Conservation (phyloP, 2,797 vertebrate genomes). For the Malacoctenus gilli region DNA sequence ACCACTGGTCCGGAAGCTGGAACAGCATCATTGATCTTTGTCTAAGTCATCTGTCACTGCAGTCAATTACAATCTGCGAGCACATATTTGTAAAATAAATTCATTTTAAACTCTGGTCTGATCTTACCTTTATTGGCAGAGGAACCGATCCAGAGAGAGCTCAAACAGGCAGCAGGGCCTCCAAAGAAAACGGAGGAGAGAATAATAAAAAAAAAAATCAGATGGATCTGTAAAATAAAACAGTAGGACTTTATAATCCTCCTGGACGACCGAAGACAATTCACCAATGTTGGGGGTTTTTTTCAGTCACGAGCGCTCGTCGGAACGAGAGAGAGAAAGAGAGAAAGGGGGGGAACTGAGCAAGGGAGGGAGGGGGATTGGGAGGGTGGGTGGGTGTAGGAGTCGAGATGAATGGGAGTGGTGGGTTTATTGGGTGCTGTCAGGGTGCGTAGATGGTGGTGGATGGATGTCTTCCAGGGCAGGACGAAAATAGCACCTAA, state of each 20-base stretch:
- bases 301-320: slow-evolving; percentile 56
- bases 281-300: slow-evolving; percentile 59
- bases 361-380: slow-evolving; percentile 32
- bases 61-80: slow-evolving; percentile 14
- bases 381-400: slow-evolving; percentile 45
- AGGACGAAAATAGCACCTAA: slow-evolving; percentile 77
- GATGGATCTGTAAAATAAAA: too few relatives aligned
- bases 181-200: slow-evolving; percentile 12
- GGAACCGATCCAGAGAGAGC: slow-evolving; percentile 17
- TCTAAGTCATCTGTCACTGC: slow-evolving; percentile 60
- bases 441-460: slow-evolving; percentile 72
- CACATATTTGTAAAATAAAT: slow-evolving; percentile 5
- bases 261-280: slow-evolving; percentile 47
- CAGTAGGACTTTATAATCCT: slow-evolving; percentile 52
- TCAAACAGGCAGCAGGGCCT: slow-evolving; percentile 10
- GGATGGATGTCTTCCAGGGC: slow-evolving; percentile 76
- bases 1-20: slow-evolving; percentile 22
- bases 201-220: slow-evolving; percentile 7
- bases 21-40: slow-evolving; percentile 55
- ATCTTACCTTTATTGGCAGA: slow-evolving; percentile 58
- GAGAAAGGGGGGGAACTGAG: slow-evolving; percentile 17
- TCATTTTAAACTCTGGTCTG: slow-evolving; percentile 2
- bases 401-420: slow-evolving; percentile 72
- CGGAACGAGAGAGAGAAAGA: slow-evolving; percentile 23
- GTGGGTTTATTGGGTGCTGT: slow-evolving; percentile 80